Evolutionary conservation across 2,888 invertebrate genomes (phyloP).

Genomic region (Liodrosophila aerea): DNA sequence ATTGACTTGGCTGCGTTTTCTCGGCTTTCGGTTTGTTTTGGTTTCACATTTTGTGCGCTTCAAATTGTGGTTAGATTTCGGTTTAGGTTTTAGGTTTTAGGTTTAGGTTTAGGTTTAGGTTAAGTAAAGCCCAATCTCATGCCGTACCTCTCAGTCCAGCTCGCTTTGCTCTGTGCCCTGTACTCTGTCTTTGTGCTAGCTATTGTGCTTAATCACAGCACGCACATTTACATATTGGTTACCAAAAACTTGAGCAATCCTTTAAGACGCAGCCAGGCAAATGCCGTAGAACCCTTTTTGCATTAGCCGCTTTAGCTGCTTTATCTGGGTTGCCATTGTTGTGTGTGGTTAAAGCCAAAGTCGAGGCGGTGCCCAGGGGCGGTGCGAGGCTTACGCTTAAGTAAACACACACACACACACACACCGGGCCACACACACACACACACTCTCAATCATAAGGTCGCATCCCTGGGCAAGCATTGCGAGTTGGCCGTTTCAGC

Average conservation of each 20-base stretch:
- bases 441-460: slow-evolving; percentile 22
- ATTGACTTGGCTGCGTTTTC: slow-evolving; percentile 62
- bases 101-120: slow-evolving; percentile 38
- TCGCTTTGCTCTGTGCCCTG: no score
- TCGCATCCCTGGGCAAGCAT: slow-evolving; percentile 59
- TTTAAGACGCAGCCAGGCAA: slow-evolving; percentile 59
- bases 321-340: slow-evolving; percentile 46
- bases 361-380: slow-evolving; percentile 20
- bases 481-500: slow-evolving; percentile 53
- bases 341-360: slow-evolving; percentile 63
- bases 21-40: slow-evolving; percentile 64
- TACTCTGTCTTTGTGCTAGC: slow-evolving; percentile 10
- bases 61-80: slow-evolving; percentile 69
- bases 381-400: slow-evolving; percentile 68
- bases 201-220: slow-evolving; percentile 78
- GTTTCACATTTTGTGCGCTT: slow-evolving; percentile 69
- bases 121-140: slow-evolving; percentile 44
- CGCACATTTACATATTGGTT: slow-evolving; percentile 78
- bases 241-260: slow-evolving; percentile 77
- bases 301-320: slow-evolving; percentile 22
- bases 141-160: no score
- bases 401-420: slow-evolving; percentile 68
- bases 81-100: slow-evolving; percentile 51
- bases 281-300: slow-evolving; percentile 52
- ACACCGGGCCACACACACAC: slow-evolving; percentile 35